Percentiles rank a stretch among this genome's conserved stretches.
Evolutionary conservation across 2,797 vertebrate genomes (phyloP).

Genomic region (Lithobates pipiens): DNA sequence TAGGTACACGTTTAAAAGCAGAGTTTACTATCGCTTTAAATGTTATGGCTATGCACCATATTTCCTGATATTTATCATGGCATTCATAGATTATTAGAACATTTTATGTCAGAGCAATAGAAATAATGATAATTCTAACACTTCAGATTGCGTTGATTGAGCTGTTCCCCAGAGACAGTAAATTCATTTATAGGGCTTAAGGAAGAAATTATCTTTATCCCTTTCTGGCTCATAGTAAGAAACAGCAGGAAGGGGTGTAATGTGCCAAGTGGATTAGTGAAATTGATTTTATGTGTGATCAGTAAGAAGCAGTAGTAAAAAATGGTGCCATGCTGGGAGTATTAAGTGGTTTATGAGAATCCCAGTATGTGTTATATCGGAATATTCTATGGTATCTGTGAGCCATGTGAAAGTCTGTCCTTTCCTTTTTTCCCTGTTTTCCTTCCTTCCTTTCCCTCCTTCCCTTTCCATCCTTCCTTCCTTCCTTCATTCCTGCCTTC

Average conservation of each 20-base stretch:
- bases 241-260: conserved; percentile 3
- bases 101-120: neutral
- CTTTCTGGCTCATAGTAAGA: conserved; percentile 1
- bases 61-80: neutral
- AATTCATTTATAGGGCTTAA: conserved; percentile 14
- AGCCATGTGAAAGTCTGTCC: neutral
- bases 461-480: no score
- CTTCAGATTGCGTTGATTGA: neutral
- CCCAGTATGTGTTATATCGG: neutral
- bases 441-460: neutral
- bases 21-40: no score
- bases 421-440: neutral
- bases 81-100: no score
- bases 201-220: neutral
- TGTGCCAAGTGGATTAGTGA: conserved; percentile 22
- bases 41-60: neutral
- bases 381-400: neutral
- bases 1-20: no score
- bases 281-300: conserved; percentile 26
- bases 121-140: neutral
- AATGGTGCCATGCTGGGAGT: neutral
- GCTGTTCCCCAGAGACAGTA: conserved; percentile 2
- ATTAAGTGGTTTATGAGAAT: neutral
- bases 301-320: neutral
- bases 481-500: no score